These are phyloP conservation scores for Pseudomyrmex pallidus DNA, from an alignment of 1,140 invertebrate species.

Conservation along the genomic window DNA sequence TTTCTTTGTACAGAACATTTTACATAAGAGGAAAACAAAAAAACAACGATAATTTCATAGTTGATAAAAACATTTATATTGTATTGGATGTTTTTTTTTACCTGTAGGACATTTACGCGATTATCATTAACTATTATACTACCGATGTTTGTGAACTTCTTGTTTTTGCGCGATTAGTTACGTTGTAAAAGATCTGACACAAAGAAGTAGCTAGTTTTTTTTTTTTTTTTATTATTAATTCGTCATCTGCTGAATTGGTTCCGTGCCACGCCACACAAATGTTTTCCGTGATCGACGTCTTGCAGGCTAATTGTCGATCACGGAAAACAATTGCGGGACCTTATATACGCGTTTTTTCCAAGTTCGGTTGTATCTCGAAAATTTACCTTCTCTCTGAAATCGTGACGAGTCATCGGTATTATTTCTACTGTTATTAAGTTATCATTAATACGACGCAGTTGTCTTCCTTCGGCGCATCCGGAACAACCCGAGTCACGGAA, in stretches of 20 bases:
- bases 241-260: conserved; percentile 10
- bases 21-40: conserved; percentile 1
- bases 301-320: no score
- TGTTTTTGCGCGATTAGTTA: not conserved
- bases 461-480: conserved; percentile 20
- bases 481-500: conserved; percentile 19
- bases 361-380: not conserved
- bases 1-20: not conserved
- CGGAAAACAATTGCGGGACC: not conserved
- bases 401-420: conserved; percentile 30
- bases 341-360: conserved; percentile 22
- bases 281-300: conserved; percentile 6
- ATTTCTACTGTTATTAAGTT: conserved; percentile 46
- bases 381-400: conserved; percentile 25
- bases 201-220: not conserved
- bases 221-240: conserved; percentile 17
- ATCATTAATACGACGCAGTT: conserved; percentile 29
- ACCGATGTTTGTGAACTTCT: not conserved
- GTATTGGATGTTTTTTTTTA: no score
- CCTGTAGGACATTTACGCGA: not conserved
- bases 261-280: conserved; percentile 11
- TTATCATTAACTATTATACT: conserved; percentile 16
- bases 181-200: not conserved
- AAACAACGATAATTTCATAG: not conserved
- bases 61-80: no score